These are phyloP conservation scores for Graptemys geographica DNA, from an alignment of 2,797 vertebrate genomes.

Conservation along the genomic window DNA sequence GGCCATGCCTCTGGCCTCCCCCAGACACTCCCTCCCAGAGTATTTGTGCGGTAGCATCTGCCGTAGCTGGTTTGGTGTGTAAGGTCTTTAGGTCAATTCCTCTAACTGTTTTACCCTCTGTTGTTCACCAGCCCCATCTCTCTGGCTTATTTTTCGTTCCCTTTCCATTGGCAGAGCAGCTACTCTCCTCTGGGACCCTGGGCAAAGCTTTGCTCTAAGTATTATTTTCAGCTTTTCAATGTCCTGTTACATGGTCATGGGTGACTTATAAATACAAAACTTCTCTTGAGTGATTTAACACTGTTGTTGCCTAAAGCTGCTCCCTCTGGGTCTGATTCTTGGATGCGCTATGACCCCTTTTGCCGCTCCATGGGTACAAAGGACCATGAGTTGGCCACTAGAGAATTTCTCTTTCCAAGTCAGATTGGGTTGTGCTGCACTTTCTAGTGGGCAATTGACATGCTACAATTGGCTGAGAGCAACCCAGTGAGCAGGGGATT, in stretches of 20 bases:
- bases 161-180: background rate
- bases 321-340: slow-evolving; percentile 20
- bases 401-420: slow-evolving; percentile 23
- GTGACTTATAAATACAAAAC: background rate
- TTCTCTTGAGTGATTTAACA: slow-evolving; percentile 9
- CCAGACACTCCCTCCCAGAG: background rate
- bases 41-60: background rate
- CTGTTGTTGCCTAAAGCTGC: background rate
- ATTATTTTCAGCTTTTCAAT: background rate
- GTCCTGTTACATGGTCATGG: background rate
- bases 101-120: background rate
- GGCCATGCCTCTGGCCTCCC: background rate
- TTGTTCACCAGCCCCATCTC: background rate
- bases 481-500: background rate
- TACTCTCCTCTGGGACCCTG: background rate
- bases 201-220: background rate
- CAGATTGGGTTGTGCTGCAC: background rate
- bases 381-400: background rate
- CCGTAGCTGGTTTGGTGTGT: background rate
- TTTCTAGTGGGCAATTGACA: slow-evolving; percentile 6
- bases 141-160: background rate
- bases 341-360: slow-evolving; percentile 1
- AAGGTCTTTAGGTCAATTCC: background rate
- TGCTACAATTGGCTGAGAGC: slow-evolving; percentile 15
- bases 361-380: background rate